A percentile compares a stretch with the other conserved stretches of the same genome.
These are phyloP conservation scores for Theretra japonica DNA, from an alignment of 2,888 invertebrate species.

Conservation along the genomic window DNA sequence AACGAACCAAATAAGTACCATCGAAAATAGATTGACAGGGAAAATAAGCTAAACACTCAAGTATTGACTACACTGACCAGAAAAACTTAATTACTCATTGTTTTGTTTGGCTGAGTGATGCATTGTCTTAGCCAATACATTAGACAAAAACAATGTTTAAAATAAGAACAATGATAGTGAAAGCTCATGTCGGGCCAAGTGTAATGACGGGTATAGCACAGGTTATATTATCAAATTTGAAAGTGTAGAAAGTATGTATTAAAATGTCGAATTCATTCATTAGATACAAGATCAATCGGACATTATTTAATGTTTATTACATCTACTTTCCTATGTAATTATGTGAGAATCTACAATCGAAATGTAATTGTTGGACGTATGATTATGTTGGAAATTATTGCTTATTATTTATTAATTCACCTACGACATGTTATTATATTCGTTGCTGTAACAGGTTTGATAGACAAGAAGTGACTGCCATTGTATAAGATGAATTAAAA, in stretches of 20 bases:
- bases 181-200: slow-evolving; percentile 70
- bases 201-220: slow-evolving; percentile 74
- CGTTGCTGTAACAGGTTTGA: neutral
- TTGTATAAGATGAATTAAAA: too few relatives aligned
- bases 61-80: neutral
- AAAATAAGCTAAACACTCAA: neutral
- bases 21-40: neutral
- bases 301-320: slow-evolving; percentile 37
- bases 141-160: slow-evolving; percentile 69
- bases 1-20: too few relatives aligned
- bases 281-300: slow-evolving; percentile 37
- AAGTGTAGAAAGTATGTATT: slow-evolving; percentile 69
- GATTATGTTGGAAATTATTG: neutral
- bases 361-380: neutral
- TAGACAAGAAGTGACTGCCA: neutral
- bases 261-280: slow-evolving; percentile 51
- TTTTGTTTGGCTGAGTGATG: slow-evolving; percentile 24
- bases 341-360: neutral
- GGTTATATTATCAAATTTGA: slow-evolving; percentile 70
- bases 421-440: neutral
- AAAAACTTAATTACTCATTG: slow-evolving; percentile 18
- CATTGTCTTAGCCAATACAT: slow-evolving; percentile 15
- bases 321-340: slow-evolving; percentile 17
- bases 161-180: slow-evolving; percentile 71
- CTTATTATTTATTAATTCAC: slow-evolving; percentile 5